Conservation (phyloP, 2,797 vertebrate genomes). For the Myiotriccus ornatus region DNA sequence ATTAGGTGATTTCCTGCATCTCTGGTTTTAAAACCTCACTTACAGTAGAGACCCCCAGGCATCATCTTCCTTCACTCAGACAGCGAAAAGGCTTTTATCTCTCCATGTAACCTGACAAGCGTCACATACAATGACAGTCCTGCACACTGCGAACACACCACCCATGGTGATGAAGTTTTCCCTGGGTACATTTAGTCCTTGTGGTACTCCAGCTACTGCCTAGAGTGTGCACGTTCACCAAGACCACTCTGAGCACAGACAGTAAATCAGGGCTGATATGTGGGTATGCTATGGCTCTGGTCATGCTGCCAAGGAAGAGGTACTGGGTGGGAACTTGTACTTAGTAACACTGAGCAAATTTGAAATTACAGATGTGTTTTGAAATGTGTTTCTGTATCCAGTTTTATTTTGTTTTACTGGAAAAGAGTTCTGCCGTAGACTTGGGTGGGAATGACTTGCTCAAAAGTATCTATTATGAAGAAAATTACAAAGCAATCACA, state of each 20-base stretch:
- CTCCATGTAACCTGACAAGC: not conserved
- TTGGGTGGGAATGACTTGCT: not conserved
- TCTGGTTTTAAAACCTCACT: not conserved
- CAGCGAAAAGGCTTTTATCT: not conserved
- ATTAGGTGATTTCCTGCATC: not conserved
- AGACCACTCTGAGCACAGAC: not conserved
- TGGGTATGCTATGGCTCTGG: not conserved
- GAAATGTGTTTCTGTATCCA: not conserved
- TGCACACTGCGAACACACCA: not conserved
- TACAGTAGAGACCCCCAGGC: not conserved
- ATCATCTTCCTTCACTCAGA: not conserved
- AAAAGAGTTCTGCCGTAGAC: not conserved
- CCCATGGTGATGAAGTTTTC: not conserved
- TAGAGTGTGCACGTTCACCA: fast-evolving
- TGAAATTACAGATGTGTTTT: not conserved
- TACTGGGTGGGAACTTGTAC: not conserved
- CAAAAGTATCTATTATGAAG: not conserved
- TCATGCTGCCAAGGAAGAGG: not conserved
- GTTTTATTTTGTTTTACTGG: not conserved
- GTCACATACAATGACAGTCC: fast-evolving
- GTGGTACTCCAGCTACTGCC: not conserved
- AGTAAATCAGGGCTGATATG: not conserved
- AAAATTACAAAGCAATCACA: not conserved
- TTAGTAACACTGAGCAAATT: not conserved
- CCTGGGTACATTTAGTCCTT: not conserved